Percentiles rank a stretch among this genome's conserved stretches.
Conservation (phyloP, 2,888 invertebrate genomes). For the Hymenopus coronatus region DNA sequence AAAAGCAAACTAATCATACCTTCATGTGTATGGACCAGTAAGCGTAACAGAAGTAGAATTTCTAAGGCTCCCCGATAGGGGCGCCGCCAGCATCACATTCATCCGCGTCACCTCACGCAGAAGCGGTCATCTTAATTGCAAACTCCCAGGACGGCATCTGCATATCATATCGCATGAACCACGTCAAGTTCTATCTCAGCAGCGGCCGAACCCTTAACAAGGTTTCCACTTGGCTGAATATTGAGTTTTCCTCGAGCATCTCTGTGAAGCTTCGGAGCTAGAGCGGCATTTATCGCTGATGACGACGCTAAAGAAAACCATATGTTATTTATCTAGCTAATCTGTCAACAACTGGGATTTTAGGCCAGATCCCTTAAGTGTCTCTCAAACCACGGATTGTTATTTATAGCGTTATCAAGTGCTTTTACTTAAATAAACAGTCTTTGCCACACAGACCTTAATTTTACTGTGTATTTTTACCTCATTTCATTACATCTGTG, state of each 20-base stretch:
- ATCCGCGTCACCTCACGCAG: conserved; percentile 32
- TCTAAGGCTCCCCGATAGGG: background rate
- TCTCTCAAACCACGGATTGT: too few species aligned
- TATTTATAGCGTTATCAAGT: too few species aligned
- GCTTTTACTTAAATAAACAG: too few species aligned
- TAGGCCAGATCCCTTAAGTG: background rate
- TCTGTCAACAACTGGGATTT: background rate
- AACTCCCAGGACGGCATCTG: conserved; percentile 28
- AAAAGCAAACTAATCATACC: too few species aligned
- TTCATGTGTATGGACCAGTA: background rate
- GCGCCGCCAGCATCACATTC: background rate
- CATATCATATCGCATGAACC: conserved; percentile 26
- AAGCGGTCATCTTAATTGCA: conserved; percentile 36
- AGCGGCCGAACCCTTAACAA: conserved; percentile 44
- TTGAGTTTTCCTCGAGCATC: conserved; percentile 45
- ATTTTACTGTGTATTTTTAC: too few species aligned
- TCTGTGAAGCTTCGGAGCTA: background rate
- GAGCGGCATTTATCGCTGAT: background rate
- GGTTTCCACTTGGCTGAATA: conserved; percentile 52
- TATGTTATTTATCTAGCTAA: background rate
- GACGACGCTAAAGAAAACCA: background rate
- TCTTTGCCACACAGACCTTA: too few species aligned
- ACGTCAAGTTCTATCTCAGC: conserved; percentile 3
- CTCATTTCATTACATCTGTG: too few species aligned
- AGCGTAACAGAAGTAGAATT: background rate